Conservation (phyloP, 2,888 invertebrate genomes). For the Amaurobius ferox region DNA sequence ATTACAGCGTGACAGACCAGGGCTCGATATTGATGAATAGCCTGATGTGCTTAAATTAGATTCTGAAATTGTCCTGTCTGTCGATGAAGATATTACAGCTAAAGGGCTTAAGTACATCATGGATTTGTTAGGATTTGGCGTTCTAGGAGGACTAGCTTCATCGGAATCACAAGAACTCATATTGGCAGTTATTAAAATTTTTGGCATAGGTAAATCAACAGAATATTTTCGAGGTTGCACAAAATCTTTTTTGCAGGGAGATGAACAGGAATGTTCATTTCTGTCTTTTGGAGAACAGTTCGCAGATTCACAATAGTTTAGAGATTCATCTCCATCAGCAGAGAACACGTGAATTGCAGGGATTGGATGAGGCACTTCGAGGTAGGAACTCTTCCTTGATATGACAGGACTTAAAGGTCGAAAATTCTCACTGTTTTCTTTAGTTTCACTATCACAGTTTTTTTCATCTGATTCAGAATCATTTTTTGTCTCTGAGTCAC, state of each 20-base stretch:
- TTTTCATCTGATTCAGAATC: conserved; percentile 51
- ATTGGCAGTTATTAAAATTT: conserved; percentile 84
- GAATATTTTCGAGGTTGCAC: conserved; percentile 72
- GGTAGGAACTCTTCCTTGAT: conserved; percentile 67
- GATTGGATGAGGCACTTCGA: conserved; percentile 69
- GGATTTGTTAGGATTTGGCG: conserved; percentile 80
- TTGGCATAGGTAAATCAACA: conserved; percentile 74
- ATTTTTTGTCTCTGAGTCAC: conserved; percentile 52
- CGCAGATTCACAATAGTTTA: conserved; percentile 18
- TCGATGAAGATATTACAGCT: conserved; percentile 68
- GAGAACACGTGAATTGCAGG: conserved; percentile 63
- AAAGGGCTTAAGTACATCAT: conserved; percentile 73
- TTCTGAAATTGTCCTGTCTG: conserved; percentile 85
- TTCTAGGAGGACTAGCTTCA: conserved; percentile 80
- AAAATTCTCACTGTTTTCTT: conserved; percentile 22
- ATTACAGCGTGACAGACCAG: conserved; percentile 88
- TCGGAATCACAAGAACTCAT: conserved; percentile 87
- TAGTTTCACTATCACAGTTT: conserved; percentile 53
- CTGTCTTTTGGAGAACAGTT: conserved; percentile 8
- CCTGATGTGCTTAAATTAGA: conserved; percentile 90
- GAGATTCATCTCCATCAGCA: conserved; percentile 46
- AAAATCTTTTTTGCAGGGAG: conserved; percentile 52
- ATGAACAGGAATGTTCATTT: conserved; percentile 8
- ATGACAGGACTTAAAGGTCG: conserved; percentile 36
- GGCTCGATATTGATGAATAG: conserved; percentile 90